These are phyloP conservation scores for Platanista minor DNA, from an alignment of 2,113 vertebrate species.

Conservation along the genomic window DNA sequence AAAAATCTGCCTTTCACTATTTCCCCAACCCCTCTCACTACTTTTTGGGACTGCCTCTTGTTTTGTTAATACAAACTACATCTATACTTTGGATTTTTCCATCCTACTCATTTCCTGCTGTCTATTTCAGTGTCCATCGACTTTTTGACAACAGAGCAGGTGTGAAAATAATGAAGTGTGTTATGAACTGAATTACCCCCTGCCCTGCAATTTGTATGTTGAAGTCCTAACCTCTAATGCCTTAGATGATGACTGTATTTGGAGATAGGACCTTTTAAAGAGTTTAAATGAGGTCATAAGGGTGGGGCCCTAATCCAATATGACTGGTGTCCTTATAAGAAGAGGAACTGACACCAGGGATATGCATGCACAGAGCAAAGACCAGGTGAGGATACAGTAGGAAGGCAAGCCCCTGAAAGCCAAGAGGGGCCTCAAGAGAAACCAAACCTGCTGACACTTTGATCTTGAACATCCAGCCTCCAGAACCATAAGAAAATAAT, in stretches of 20 bases:
- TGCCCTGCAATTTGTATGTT: neutral
- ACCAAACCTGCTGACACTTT: neutral
- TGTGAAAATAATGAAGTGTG: neutral
- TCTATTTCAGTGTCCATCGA: neutral
- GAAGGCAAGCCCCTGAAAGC: neutral
- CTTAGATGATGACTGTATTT: neutral
- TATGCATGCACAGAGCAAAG: neutral
- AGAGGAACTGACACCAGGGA: neutral
- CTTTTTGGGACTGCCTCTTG: neutral
- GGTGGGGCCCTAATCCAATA: neutral
- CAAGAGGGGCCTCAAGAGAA: neutral
- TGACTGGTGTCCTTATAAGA: neutral
- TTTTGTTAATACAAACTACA: neutral
- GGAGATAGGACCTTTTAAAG: neutral
- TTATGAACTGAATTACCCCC: neutral
- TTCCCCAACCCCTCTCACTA: neutral
- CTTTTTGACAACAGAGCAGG: neutral
- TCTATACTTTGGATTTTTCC: neutral
- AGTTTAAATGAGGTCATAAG: neutral
- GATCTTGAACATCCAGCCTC: neutral
- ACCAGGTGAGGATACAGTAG: too few relatives aligned
- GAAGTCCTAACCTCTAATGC: neutral
- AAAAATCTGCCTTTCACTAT: neutral
- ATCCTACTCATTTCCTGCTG: neutral
- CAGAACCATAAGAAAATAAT: neutral